Base-by-base conservation (phyloP, 2,888 invertebrate species). In the Bruchidius siliquastri region DNA sequence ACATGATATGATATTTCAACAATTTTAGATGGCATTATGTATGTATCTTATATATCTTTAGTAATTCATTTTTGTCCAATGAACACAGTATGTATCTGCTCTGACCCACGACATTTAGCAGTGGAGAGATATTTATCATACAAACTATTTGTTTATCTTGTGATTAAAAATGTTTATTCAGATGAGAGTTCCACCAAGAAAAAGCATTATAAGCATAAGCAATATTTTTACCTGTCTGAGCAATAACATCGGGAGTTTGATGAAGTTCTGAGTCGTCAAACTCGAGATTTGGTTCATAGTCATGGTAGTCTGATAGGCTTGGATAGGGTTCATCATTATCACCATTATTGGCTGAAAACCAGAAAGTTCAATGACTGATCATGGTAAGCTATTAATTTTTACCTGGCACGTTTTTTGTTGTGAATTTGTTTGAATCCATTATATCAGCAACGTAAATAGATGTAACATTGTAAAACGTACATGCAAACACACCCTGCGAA, bases 211-310 rank as follows among this genome's bases (percentile, higher is more conserved):
- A 49, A 49, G 49, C 6, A 49, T 13, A 18, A 49, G 10, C 18
- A 49, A 1, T 49, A 8, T 72, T 81, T 88, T 90, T 89, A 94
- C 94, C 92, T 85, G 92, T 89, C 79, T 91, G 90, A 73, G 91
- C 89, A 72, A 84, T 81, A 74, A 91, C 88, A 79, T 83, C 82
- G 71, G 92, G 88, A 74, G 91, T 88, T 82, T 93, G 91, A 82
- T 91, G 91, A 74, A 96, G 87, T 88, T 98, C 98, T 20, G 96
- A 94, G 87, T 98, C 98, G 88, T 98, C 98, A 88, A 98, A 98
- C 87, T 98, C 97, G 85, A 98, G 89, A 87, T 96, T 95, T 20
- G 97, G 97, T 86, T 98, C 98, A 86, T 96, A 95, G 87, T 97
- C 97, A 85, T 96, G 96, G 85, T 92, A 93, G 87, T 96, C 96